These are phyloP conservation scores for Callipepla californica DNA, from an alignment of 2,113 vertebrate genomes.

Conservation along the genomic window DNA sequence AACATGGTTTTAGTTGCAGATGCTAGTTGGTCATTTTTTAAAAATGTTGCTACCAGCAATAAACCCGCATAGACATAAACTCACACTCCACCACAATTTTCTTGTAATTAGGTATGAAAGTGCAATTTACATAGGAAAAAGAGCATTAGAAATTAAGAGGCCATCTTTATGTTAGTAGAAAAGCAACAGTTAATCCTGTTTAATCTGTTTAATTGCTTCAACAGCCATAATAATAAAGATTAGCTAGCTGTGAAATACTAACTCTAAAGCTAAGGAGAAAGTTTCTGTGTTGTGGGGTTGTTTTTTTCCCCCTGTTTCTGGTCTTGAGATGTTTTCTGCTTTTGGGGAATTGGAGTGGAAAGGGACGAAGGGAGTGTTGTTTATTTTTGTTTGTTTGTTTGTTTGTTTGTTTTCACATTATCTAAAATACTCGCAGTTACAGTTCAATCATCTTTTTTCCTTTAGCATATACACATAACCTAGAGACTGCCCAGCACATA, in stretches of 20 bases:
- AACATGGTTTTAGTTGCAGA: neutral
- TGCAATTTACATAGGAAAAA: neutral
- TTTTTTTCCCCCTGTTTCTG: neutral
- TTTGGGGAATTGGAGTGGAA: neutral
- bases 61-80: neutral
- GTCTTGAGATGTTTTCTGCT: neutral
- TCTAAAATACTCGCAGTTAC: neutral
- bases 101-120: neutral
- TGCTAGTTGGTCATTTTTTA: slow-evolving; percentile 46
- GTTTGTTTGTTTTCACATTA: neutral
- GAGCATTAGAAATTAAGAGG: slow-evolving; percentile 56
- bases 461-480: neutral
- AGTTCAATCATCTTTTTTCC: neutral
- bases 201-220: slow-evolving; percentile 57
- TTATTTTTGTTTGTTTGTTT: neutral
- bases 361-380: neutral
- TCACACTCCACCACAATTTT: neutral
- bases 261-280: slow-evolving; percentile 26
- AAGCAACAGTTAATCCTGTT: slow-evolving; percentile 56
- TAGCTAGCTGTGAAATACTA: slow-evolving; percentile 56
- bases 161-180: slow-evolving; percentile 33
- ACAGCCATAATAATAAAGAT: slow-evolving; percentile 60
- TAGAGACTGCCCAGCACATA: neutral
- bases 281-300: neutral
- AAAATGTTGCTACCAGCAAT: slow-evolving; percentile 18